A percentile compares a stretch with the other conserved stretches of the same genome.
phyloP scores from a whole-genome alignment of 2,113 vertebrate genomes.

The Cheirogaleus medius region DNA sequence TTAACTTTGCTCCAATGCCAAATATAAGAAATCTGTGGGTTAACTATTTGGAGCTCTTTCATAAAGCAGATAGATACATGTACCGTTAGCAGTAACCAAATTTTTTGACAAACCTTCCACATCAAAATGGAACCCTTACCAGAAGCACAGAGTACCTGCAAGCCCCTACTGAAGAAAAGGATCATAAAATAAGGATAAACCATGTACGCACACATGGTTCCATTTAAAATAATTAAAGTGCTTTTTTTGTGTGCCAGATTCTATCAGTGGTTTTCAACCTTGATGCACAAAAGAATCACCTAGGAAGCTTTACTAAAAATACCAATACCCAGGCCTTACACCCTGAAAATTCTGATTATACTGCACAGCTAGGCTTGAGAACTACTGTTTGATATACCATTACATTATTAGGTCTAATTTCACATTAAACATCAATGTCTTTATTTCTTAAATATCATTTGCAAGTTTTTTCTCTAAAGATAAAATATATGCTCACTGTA shows the following conservation, averaged over 20 bases:
- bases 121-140: background rate
- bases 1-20: background rate
- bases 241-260: background rate
- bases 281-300: background rate
- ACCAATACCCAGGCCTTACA: background rate
- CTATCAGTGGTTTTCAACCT: background rate
- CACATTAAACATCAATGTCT: background rate
- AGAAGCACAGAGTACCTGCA: background rate
- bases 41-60: background rate
- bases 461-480: background rate
- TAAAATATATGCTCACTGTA: background rate
- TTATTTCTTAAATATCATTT: background rate
- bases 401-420: background rate
- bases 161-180: background rate
- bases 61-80: background rate
- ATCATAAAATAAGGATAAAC: background rate
- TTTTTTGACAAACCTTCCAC: background rate
- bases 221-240: background rate
- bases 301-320: background rate
- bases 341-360: background rate
- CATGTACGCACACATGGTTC: accelerated
- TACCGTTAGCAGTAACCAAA: background rate
- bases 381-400: no score
- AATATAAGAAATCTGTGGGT: background rate
- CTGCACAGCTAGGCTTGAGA: background rate